These are phyloP conservation scores for Ctena decussata DNA, from an alignment of 2,888 invertebrate species.

Conservation along the genomic window DNA sequence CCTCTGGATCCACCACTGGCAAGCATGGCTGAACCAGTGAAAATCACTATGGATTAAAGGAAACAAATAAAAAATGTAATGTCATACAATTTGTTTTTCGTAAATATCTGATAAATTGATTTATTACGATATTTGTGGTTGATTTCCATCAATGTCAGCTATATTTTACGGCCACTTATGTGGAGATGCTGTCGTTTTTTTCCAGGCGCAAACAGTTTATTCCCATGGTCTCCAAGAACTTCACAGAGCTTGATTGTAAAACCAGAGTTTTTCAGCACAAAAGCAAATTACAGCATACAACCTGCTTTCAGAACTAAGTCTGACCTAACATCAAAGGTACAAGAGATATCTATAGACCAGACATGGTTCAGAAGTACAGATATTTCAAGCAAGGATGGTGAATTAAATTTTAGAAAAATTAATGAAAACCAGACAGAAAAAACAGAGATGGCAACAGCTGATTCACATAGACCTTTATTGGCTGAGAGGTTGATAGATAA, in stretches of 20 bases:
- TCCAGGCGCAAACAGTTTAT: neutral
- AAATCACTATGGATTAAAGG: too few species aligned
- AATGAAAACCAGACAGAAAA: neutral
- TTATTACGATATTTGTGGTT: neutral
- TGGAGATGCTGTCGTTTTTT: neutral
- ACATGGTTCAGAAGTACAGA: neutral
- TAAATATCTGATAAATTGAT: neutral
- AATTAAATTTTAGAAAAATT: neutral
- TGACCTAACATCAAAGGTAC: neutral
- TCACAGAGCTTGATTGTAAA: neutral
- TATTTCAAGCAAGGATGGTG: neutral
- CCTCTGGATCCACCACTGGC: too few species aligned
- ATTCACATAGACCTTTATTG: too few species aligned
- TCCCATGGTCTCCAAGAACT: conserved; percentile 5
- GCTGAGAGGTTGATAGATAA: neutral
- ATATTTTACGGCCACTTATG: too few species aligned
- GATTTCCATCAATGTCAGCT: too few species aligned
- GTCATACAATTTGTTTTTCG: too few species aligned
- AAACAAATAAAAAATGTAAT: too few species aligned
- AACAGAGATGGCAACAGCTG: neutral
- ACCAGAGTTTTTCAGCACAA: neutral
- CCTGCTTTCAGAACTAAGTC: neutral
- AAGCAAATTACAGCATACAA: neutral
- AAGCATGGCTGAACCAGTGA: too few species aligned
- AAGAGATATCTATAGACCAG: neutral